phyloP scores from a whole-genome alignment of 2,113 vertebrate genomes.

The Ciconia boyciana region DNA sequence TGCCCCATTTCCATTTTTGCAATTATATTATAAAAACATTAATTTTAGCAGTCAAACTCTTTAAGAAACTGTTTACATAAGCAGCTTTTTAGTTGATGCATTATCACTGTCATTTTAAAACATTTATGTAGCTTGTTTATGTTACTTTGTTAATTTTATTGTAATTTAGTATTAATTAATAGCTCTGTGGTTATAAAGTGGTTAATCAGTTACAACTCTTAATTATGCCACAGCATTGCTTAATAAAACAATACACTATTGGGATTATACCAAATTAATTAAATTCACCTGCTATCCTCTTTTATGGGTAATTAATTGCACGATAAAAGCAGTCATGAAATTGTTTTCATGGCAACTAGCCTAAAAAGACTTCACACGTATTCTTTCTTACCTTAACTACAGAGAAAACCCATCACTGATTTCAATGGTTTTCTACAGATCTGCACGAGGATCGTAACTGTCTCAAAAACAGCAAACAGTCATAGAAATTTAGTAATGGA shows the following conservation, averaged over 20 bases:
- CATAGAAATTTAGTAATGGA: neutral
- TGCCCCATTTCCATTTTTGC: neutral
- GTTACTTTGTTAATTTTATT: conserved; percentile 16
- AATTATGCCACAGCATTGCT: neutral
- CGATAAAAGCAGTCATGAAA: neutral
- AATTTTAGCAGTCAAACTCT: neutral
- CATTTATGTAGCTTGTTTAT: neutral
- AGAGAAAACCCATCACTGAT: neutral
- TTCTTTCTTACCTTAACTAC: neutral
- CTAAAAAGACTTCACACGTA: neutral
- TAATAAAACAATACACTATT: conserved; percentile 26
- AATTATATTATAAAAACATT: neutral
- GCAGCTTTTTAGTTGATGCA: neutral
- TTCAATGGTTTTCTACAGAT: neutral
- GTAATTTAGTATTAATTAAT: conserved; percentile 44
- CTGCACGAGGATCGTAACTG: neutral
- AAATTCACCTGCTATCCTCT: neutral
- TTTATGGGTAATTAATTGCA: neutral
- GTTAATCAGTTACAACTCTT: conserved; percentile 12
- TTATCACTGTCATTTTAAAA: neutral
- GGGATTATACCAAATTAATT: conserved; percentile 16
- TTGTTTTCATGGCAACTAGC: neutral
- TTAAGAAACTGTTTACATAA: neutral
- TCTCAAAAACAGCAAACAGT: neutral
- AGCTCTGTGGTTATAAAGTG: neutral